Evolutionary conservation across 1,140 invertebrate species (phyloP), one percentile per base, ranked within the genome.

Genomic region (Cydia strobilella): DNA sequence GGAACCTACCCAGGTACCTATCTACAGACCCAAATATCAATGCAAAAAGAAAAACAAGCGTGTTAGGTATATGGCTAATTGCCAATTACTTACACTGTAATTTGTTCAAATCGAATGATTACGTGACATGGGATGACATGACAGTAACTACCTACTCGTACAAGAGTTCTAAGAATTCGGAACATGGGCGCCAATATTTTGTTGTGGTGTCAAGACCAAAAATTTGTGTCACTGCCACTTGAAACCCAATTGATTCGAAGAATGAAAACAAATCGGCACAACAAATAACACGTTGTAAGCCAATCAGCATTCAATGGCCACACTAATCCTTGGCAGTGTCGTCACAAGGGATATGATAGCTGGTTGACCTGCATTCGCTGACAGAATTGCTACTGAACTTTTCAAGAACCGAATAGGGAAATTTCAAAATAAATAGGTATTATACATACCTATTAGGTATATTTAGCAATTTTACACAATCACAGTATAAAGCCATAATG

Each of bases 271-370:
- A 76, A 73, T 73, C 65, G 62, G 62, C 62, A 73, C 63, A 31
- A 73, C 48, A 66, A 72, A 25, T 73, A 74, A 74, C 42, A 69
- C 73, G 66, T 66, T 76, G 72, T 42, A 76, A 74, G 48, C 72
- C 75, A 76, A 76, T 77, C 48, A 65, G 74, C 74, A 74, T 51
- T 76, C 69, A 48, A 62, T 65, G 25, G n/a, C 31, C 65, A 69
- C 27, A 62, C 72, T 74, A 76, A 74, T 78, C 63, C 73, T 75
- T 78, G 71, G 45, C 20, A 59, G 42, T 31, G 69, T 59, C 42
- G 31, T 76, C 73, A 66, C 65, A 72, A 72, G 65, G 65, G 65
- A 78, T 76, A 74, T 65, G 12, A 72, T 69, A 27, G n/a, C 51
- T 74, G 39, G n/a, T 42, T 73, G 39, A 72, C 25, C 65, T 42